Percentiles rank a stretch among this genome's conserved stretches.
Evolutionary conservation across 2,113 vertebrate genomes (phyloP).

Genomic region (Micromys minutus): DNA sequence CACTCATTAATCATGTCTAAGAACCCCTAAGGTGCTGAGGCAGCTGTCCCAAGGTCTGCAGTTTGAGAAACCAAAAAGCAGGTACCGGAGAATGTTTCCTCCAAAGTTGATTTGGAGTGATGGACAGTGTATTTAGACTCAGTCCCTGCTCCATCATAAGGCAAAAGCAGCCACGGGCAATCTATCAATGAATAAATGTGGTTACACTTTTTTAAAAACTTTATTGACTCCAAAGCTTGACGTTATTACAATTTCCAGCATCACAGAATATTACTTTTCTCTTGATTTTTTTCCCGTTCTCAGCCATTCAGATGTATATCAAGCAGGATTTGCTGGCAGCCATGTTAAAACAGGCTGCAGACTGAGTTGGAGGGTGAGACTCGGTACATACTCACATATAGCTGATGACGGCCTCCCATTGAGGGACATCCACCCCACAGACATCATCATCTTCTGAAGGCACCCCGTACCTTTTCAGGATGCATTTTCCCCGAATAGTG

Average conservation of each 20-base stretch:
- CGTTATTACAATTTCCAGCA: neutral
- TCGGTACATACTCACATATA: fast-evolving
- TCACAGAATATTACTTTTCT: neutral
- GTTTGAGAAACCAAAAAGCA: neutral
- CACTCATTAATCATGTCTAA: too few relatives aligned
- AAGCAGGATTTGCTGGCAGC: neutral
- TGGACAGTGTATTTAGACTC: neutral
- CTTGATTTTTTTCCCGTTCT: neutral
- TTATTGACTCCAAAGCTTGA: neutral
- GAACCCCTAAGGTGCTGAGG: too few relatives aligned
- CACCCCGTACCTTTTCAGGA: neutral
- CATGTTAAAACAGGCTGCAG: neutral
- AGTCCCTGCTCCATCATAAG: neutral
- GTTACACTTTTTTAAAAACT: neutral
- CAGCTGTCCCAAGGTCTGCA: neutral
- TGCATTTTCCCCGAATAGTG: neutral
- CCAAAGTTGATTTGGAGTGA: neutral
- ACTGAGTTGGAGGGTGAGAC: neutral
- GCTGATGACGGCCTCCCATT: neutral
- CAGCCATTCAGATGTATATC: neutral
- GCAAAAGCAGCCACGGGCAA: neutral
- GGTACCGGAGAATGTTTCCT: neutral
- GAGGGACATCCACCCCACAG: neutral
- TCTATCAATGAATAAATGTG: neutral
- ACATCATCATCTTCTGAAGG: neutral